A percentile compares a stretch with the other conserved stretches of the same genome.
Evolutionary conservation across 2,888 invertebrate genomes (phyloP).

Genomic region (Drosophila lacicola): DNA sequence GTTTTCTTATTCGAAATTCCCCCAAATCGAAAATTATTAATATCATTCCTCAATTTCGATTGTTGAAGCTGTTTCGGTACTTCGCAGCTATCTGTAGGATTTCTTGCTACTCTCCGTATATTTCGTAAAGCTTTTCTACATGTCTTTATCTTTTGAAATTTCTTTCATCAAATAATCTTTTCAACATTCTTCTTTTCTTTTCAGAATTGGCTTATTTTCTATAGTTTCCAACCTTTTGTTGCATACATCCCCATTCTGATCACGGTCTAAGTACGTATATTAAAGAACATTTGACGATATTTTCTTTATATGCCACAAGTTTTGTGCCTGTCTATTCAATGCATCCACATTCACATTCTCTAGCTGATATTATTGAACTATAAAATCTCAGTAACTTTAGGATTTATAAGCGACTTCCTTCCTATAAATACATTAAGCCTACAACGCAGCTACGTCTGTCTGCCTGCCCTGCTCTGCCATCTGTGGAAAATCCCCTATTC

Average conservation of each 20-base stretch:
- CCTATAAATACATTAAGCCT: constrained; percentile 59
- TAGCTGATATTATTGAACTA: constrained; percentile 52
- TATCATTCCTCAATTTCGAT: too few species aligned
- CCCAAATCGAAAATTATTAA: too few species aligned
- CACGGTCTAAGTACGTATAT: background rate
- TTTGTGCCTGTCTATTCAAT: constrained; percentile 23
- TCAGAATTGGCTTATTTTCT: background rate
- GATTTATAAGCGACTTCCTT: constrained; percentile 58
- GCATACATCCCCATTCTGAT: background rate
- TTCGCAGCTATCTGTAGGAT: too few species aligned
- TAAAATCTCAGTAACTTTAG: constrained; percentile 41
- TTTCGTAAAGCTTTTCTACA: too few species aligned
- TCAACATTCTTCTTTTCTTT: background rate
- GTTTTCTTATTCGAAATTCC: too few species aligned
- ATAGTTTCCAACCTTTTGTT: background rate
- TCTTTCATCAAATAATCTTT: background rate
- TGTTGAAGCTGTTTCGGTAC: too few species aligned
- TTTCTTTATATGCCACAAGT: constrained; percentile 2
- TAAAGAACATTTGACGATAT: background rate
- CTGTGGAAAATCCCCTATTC: constrained; percentile 64
- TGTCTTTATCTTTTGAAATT: background rate
- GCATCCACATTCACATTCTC: background rate
- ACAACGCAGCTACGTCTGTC: constrained; percentile 14
- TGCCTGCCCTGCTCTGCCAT: constrained; percentile 12
- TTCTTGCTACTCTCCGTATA: too few species aligned